A percentile compares a stretch with the other conserved stretches of the same genome.
phyloP scores from a whole-genome alignment of 2,113 vertebrate genomes.

The Colossoma macropomum region DNA sequence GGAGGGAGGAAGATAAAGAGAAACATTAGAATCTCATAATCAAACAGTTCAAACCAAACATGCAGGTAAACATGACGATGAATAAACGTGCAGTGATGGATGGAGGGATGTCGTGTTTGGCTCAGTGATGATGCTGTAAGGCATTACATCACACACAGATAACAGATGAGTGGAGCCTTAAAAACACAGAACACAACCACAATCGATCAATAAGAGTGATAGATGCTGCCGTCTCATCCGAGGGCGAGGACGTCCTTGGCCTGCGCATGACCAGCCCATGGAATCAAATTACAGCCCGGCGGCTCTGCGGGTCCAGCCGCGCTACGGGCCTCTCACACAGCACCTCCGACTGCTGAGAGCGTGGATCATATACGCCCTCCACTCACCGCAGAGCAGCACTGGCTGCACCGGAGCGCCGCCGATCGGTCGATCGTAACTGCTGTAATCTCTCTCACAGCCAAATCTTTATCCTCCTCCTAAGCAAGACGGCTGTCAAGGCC shows the following conservation, averaged over 20 bases:
- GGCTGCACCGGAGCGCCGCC: neutral
- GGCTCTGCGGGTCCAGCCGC: neutral
- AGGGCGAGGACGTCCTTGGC: constrained; percentile 22
- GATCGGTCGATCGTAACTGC: neutral
- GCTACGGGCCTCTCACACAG: neutral
- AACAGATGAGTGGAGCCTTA: neutral
- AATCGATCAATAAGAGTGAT: no score
- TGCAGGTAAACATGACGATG: no score
- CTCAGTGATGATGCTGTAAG: neutral
- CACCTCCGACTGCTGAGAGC: neutral
- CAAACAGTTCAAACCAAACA: neutral
- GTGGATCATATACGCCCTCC: neutral
- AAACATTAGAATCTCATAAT: neutral
- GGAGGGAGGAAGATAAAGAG: neutral
- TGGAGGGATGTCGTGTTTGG: neutral
- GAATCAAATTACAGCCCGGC: constrained; percentile 29
- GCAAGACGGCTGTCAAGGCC: neutral
- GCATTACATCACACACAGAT: neutral
- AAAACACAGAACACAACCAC: neutral
- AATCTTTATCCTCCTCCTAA: constrained; percentile 8
- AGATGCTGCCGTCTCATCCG: no score
- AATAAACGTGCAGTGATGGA: no score
- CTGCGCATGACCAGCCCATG: constrained; percentile 1
- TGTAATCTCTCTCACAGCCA: neutral
- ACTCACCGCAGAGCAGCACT: neutral